Conservation (phyloP, 2,113 vertebrate genomes). For the Erythrocercus mccallii region DNA sequence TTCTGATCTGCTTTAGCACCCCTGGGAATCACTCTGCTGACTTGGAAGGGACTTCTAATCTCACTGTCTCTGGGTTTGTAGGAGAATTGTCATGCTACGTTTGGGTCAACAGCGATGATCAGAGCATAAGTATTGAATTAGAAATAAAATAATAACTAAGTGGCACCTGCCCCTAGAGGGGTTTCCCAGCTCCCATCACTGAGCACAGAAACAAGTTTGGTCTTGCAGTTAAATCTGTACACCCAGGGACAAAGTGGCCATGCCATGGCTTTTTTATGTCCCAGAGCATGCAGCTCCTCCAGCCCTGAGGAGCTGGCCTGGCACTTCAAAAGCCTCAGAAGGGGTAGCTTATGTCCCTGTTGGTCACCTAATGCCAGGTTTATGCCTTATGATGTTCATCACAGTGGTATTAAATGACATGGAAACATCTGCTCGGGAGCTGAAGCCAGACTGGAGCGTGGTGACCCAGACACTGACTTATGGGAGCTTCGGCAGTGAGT, state of each 20-base stretch:
- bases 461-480: background rate
- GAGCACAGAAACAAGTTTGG: background rate
- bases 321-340: background rate
- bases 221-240: background rate
- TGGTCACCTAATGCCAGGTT: background rate
- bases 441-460: accelerated
- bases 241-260: background rate
- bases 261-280: background rate
- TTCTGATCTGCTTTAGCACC: background rate
- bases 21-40: background rate
- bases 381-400: background rate
- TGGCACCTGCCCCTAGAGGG: background rate
- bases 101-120: background rate
- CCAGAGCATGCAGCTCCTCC: background rate
- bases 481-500: background rate
- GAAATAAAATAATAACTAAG: background rate
- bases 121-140: background rate
- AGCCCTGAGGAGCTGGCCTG: background rate
- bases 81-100: background rate
- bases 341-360: background rate
- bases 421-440: background rate
- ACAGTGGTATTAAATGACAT: background rate
- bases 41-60: background rate
- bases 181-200: background rate
- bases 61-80: background rate